Evolutionary conservation across 1,140 invertebrate species (phyloP).

Genomic region (Aphaenogaster ashmeadi): DNA sequence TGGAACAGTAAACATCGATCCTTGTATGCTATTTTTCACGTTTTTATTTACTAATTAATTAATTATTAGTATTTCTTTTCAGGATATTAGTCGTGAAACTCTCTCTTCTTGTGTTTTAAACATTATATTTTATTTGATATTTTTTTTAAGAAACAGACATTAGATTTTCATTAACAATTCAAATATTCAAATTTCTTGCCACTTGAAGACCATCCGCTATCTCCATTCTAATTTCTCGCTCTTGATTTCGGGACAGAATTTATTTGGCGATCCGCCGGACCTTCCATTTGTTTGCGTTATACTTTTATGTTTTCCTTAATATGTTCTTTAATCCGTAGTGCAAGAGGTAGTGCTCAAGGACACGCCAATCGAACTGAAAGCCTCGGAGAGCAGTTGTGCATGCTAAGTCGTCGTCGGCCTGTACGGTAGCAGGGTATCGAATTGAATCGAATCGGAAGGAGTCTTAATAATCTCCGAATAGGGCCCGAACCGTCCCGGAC

Average conservation of each 20-base stretch:
- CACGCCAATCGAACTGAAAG: conserved; percentile 96
- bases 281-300: conserved; percentile 81
- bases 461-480: conserved; percentile 29
- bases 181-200: not conserved
- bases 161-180: conserved; percentile 4
- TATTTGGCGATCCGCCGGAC: conserved; percentile 41
- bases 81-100: not conserved
- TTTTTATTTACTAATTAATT: conserved; percentile 27
- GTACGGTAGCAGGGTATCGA: conserved; percentile 74
- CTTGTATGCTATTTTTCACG: not conserved
- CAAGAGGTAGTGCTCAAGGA: conserved; percentile 99
- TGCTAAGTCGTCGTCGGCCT: conserved; percentile 90
- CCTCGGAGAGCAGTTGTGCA: conserved; percentile 96
- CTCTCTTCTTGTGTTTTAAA: conserved; percentile 17
- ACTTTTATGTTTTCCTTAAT: conserved; percentile 90
- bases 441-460: conserved; percentile 47
- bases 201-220: conserved; percentile 3
- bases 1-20: not conserved
- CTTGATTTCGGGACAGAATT: conserved; percentile 50
- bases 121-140: conserved; percentile 28
- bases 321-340: conserved; percentile 91
- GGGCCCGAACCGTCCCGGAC: not conserved
- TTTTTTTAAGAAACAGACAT: not conserved
- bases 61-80: conserved; percentile 8
- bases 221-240: conserved; percentile 36